Base-by-base conservation (phyloP, 2,797 vertebrate species). In the Galaxias olidus region DNA sequence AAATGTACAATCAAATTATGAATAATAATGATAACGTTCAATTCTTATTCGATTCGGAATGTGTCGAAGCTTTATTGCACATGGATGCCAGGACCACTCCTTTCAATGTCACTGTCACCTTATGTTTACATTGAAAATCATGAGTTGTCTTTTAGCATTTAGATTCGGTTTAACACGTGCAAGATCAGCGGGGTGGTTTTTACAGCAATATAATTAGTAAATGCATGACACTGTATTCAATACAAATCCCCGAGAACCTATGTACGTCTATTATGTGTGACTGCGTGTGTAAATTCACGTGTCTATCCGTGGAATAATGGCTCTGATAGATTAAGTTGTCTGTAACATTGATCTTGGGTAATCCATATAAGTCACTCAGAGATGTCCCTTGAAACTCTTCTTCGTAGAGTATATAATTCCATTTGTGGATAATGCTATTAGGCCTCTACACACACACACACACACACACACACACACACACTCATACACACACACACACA, bases 401-500 rank as follows among this genome's bases (percentile, higher is more conserved):
- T 44, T 48, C 19, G 12, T 46, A 48, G 19, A 15, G 14, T 15
- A 11, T 40, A 13, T 19, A 58, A 49, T 49, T 48, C 20, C 46
- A 60, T 60, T 30, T 30, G 14, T 47, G 9, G 59, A 13, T 60
- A 30, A 59, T 41, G 30, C 53, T 41, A 55, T 55, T 41, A 55
- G 13, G 18, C 51, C 51, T 20, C 15, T 53, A 18, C 41, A 63
- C 13, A 42, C 60, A 10, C n/a, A 12, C 57, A 46, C 61, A n/a
- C 20, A 40, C 53, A n/a, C 53, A 40, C 53, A 41, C 19, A 40
- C 20, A 40, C 53, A 55, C 53, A 41, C 53, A 41, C 53, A 55
- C 53, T 40, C 53, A 55, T 20, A 55, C 53, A 55, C 53, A 55
- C 53, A 55, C 53, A 55, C 53, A 55, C 54, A 56, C 54, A 56